A percentile compares a stretch with the other conserved stretches of the same genome.
Evolutionary conservation across 2,113 vertebrate species (phyloP).

Genomic region (Pseudopodoces humilis): DNA sequence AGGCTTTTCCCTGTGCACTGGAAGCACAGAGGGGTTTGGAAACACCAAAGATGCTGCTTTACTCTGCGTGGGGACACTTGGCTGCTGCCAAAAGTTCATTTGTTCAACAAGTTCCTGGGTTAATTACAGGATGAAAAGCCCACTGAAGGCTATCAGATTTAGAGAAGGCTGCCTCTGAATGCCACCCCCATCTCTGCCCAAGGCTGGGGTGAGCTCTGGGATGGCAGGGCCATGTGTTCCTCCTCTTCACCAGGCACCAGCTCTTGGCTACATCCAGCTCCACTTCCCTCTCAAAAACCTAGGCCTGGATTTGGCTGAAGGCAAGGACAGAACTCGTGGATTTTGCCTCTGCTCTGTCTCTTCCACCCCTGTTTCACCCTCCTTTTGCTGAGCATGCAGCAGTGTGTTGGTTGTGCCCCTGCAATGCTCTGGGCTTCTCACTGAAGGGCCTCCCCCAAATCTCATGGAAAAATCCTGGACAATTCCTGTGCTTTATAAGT

Average conservation of each 20-base stretch:
- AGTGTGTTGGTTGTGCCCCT: fast-evolving
- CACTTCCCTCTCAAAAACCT: neutral
- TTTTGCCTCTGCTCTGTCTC: neutral
- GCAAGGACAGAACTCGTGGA: neutral
- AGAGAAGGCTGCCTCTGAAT: neutral
- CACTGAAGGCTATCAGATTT: neutral
- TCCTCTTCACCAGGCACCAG: neutral
- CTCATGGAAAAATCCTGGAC: neutral
- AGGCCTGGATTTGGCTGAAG: neutral
- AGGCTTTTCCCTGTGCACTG: neutral
- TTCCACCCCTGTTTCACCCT: neutral
- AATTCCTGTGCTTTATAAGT: neutral
- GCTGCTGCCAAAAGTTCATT: neutral
- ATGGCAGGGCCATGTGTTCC: neutral
- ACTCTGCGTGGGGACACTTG: no score
- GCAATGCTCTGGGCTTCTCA: neutral
- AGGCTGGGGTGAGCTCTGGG: neutral
- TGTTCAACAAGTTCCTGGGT: neutral
- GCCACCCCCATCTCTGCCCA: neutral
- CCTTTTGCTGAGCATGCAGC: neutral
- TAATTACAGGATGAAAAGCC: neutral
- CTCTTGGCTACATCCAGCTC: neutral
- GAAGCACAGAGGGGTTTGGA: neutral
- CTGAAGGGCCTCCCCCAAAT: neutral
- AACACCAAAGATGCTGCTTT: neutral